These are phyloP conservation scores for Eupsilia transversa DNA, from an alignment of 2,888 invertebrate genomes.

Conservation along the genomic window DNA sequence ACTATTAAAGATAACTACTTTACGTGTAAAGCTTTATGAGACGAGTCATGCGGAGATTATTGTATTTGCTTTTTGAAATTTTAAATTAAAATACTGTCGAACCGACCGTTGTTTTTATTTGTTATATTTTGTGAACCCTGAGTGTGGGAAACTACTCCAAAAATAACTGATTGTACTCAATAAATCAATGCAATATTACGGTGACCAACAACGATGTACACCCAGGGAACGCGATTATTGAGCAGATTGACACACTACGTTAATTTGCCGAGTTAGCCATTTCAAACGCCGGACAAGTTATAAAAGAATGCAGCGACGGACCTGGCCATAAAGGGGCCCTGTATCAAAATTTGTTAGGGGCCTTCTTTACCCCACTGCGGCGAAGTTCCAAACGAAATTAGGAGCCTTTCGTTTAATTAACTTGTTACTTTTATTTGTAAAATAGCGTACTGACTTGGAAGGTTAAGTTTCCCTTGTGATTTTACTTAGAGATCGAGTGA, in stretches of 20 bases:
- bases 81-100: constrained; percentile 90
- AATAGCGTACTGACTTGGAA: no score
- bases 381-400: no score
- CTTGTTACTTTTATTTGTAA: no score
- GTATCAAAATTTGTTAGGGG: no score
- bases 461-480: no score
- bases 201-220: not conserved
- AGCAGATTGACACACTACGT: not conserved
- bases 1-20: constrained; percentile 87
- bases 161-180: not conserved
- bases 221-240: not conserved
- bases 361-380: no score
- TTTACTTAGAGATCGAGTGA: no score
- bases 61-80: constrained; percentile 91
- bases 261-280: not conserved
- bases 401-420: no score
- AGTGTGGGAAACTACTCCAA: not conserved
- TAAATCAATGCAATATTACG: not conserved
- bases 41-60: constrained; percentile 89
- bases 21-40: constrained; percentile 90
- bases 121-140: constrained; percentile 26
- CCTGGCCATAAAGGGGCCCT: no score
- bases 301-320: not conserved
- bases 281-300: not conserved
- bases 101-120: constrained; percentile 76